phyloP scores from a whole-genome alignment of 2,797 vertebrate species.

The Centroberyx gerrardi region DNA sequence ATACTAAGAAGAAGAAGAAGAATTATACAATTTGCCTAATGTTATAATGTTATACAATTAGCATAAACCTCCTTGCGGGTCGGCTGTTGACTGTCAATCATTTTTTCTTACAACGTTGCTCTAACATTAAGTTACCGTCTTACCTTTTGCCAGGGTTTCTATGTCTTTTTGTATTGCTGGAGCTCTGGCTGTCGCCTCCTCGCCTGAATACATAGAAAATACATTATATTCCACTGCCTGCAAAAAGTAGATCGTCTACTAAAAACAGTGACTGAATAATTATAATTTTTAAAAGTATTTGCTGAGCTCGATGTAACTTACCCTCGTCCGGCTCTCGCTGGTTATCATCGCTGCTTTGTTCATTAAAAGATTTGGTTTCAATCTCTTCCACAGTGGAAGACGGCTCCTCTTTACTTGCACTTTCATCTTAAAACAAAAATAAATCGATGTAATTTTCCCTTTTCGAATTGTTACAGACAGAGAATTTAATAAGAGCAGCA shows the following conservation, averaged over 20 bases:
- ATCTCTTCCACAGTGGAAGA: constrained; percentile 94
- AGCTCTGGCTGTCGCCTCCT: constrained; percentile 85
- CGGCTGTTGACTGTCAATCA: too few species aligned
- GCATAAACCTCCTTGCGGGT: too few species aligned
- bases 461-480: background rate
- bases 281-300: background rate
- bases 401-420: constrained; percentile 94
- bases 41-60: too few species aligned
- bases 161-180: constrained; percentile 90
- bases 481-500: background rate
- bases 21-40: too few species aligned
- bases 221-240: constrained; percentile 17
- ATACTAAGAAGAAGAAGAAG: too few species aligned
- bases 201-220: constrained; percentile 82
- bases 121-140: constrained; percentile 50
- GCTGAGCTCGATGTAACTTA: constrained; percentile 73
- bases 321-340: constrained; percentile 86
- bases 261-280: background rate
- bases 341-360: constrained; percentile 91
- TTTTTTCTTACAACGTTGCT: background rate
- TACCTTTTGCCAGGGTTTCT: constrained; percentile 95
- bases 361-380: constrained; percentile 91
- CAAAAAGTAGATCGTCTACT: constrained; percentile 2
- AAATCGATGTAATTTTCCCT: constrained; percentile 39
- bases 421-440: constrained; percentile 78